A percentile compares a stretch with the other conserved stretches of the same genome.
Evolutionary conservation across 2,113 vertebrate species (phyloP).

Genomic region (Progne subis): DNA sequence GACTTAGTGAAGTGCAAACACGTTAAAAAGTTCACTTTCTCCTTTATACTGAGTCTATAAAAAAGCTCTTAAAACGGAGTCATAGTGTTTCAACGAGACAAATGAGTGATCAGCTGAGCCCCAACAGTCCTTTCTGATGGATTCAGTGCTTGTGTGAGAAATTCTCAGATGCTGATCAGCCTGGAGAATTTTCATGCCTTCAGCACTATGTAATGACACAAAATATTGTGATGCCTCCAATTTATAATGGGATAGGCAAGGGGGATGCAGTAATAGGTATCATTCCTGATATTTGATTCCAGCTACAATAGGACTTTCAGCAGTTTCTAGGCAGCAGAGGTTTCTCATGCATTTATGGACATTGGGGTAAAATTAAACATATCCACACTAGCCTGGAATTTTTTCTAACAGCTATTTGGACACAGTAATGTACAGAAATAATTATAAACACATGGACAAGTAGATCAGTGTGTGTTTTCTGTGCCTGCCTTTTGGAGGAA

Average conservation of each 20-base stretch:
- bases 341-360: constrained; percentile 25
- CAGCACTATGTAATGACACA: background rate
- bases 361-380: constrained; percentile 18
- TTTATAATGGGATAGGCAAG: background rate
- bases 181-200: background rate
- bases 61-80: constrained; percentile 81
- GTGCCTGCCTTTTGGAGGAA: background rate
- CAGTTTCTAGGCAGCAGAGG: constrained; percentile 15
- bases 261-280: constrained; percentile 13
- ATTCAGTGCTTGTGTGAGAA: constrained; percentile 51
- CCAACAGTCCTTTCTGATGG: background rate
- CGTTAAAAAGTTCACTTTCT: constrained; percentile 80
- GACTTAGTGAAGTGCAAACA: constrained; percentile 79
- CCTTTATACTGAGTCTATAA: constrained; percentile 84
- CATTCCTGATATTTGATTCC: background rate
- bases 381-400: background rate
- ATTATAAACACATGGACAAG: constrained; percentile 51
- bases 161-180: constrained; percentile 29
- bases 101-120: constrained; percentile 52
- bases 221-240: background rate
- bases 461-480: background rate
- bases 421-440: constrained; percentile 20
- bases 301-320: background rate
- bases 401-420: constrained; percentile 28
- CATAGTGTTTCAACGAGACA: constrained; percentile 77